Percentiles rank a stretch among this genome's conserved stretches.
These are phyloP conservation scores for Psococerastis gibbosa DNA, from an alignment of 2,888 invertebrate genomes.

Conservation along the genomic window DNA sequence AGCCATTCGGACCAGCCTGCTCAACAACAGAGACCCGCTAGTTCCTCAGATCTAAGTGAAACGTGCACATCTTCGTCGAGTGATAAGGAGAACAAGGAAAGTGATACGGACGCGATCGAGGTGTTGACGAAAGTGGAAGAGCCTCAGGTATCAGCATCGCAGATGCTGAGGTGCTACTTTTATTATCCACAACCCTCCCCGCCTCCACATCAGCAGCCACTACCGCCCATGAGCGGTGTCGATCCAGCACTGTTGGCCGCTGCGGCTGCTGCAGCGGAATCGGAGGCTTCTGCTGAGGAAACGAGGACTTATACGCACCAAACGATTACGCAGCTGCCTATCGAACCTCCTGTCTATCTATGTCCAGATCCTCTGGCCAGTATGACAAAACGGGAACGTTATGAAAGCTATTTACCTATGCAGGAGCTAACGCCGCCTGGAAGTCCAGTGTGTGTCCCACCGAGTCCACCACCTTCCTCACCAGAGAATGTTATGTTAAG, in stretches of 20 bases:
- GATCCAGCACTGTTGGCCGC: constrained; percentile 24
- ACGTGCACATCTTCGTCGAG: constrained; percentile 21
- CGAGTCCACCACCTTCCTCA: constrained; percentile 31
- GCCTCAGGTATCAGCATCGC: constrained; percentile 12
- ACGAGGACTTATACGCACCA: constrained; percentile 1
- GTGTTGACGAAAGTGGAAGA: constrained; percentile 2
- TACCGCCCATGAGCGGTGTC: constrained; percentile 17
- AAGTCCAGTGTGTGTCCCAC: constrained; percentile 30
- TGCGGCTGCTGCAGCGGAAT: constrained; percentile 21
- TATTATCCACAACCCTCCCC: constrained; percentile 21
- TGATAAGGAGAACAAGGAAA: constrained; percentile 30
- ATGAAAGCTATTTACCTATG: constrained; percentile 15
- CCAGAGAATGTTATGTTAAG: constrained; percentile 37
- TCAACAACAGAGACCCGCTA: constrained; percentile 15
- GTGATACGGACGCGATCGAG: constrained; percentile 18
- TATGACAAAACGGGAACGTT: constrained; percentile 16
- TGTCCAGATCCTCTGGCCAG: constrained; percentile 20
- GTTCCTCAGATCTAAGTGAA: constrained; percentile 16
- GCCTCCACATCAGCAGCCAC: constrained; percentile 13
- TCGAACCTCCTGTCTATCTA: constrained; percentile 20
- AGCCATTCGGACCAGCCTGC: constrained; percentile 39
- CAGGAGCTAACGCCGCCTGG: constrained; percentile 13
- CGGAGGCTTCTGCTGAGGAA: not conserved
- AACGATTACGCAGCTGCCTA: not conserved
- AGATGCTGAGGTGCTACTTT: constrained; percentile 24